A percentile compares a stretch with the other conserved stretches of the same genome.
Conservation (phyloP, 2,797 vertebrate genomes). For the Characodon lateralis region DNA sequence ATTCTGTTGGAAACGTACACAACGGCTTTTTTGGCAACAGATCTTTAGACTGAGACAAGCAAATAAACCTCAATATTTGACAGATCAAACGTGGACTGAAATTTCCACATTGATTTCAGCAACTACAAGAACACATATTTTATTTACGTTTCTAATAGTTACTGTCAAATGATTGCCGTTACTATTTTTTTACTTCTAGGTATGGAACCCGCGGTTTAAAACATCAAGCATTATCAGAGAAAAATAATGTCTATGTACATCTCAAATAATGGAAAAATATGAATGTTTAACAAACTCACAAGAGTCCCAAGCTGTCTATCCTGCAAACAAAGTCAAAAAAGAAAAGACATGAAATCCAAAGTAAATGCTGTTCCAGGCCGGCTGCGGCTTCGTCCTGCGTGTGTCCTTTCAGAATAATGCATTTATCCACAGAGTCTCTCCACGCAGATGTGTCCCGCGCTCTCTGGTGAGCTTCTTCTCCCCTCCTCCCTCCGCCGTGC, state of each 20-base stretch:
- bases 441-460: neutral
- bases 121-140: neutral
- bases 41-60: neutral
- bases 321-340: no score
- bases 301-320: neutral
- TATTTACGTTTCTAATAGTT: neutral
- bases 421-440: neutral
- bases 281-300: conserved; percentile 16
- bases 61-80: neutral
- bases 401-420: neutral
- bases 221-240: neutral
- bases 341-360: neutral
- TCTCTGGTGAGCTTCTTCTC: neutral
- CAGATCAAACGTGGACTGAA: neutral
- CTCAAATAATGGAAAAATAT: neutral
- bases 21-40: neutral
- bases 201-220: neutral
- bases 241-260: neutral
- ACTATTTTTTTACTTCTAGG: neutral
- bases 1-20: neutral
- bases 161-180: neutral
- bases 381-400: neutral
- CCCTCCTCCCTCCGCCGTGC: neutral
- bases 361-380: neutral
- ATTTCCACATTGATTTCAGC: neutral